Conservation (phyloP, 1,140 invertebrate genomes). For the Drusus annulatus region DNA sequence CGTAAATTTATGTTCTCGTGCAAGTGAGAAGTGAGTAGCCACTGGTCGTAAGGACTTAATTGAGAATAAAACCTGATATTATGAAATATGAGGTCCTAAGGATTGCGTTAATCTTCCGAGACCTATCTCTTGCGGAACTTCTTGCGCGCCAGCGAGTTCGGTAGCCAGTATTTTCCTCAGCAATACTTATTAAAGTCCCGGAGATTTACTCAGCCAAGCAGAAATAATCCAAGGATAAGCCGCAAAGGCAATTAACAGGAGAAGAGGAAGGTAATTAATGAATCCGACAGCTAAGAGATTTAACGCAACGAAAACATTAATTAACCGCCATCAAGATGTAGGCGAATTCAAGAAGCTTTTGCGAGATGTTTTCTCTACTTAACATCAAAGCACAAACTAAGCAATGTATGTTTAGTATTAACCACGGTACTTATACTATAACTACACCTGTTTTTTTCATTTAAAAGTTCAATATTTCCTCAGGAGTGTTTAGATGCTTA, state of each 20-base stretch:
- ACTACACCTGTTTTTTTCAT: too few species aligned
- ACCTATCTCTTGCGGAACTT: not conserved
- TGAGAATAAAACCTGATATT: slow-evolving; percentile 13
- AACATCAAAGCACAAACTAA: too few species aligned
- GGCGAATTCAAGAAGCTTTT: too few species aligned
- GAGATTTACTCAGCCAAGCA: not conserved
- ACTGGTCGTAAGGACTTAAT: slow-evolving; percentile 8
- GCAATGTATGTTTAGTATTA: too few species aligned
- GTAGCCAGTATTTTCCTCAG: slow-evolving; percentile 3
- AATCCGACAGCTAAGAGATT: slow-evolving; percentile 16
- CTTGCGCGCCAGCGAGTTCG: not conserved
- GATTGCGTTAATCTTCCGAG: slow-evolving; percentile 10
- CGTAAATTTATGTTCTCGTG: not conserved
- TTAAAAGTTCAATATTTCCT: too few species aligned
- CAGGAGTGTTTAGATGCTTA: too few species aligned
- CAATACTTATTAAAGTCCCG: not conserved
- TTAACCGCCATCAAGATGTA: not conserved
- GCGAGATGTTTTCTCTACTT: too few species aligned
- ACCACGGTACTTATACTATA: too few species aligned
- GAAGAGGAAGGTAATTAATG: slow-evolving; percentile 13
- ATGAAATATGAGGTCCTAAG: slow-evolving; percentile 10
- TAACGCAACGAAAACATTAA: slow-evolving; percentile 25
- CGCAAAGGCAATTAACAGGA: not conserved
- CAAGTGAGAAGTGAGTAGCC: not conserved
- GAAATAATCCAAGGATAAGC: slow-evolving; percentile 20